These are phyloP conservation scores for Corythornis madagascariensis DNA, from an alignment of 2,113 vertebrate species.

Conservation along the genomic window DNA sequence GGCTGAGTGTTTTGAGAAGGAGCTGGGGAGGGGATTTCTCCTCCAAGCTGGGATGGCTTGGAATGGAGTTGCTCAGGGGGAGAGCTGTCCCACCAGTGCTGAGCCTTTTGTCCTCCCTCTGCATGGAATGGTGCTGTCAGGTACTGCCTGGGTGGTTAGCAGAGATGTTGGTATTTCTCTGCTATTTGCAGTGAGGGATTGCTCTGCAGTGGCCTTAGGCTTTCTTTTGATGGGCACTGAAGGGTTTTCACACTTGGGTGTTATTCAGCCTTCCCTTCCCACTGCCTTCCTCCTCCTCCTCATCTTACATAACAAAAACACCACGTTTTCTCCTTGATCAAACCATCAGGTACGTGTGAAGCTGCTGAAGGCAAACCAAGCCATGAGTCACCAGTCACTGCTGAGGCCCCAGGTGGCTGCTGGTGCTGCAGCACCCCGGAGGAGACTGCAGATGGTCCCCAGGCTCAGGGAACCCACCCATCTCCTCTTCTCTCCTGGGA, in stretches of 20 bases:
- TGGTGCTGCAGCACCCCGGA: neutral
- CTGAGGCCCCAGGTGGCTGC: rapidly evolving
- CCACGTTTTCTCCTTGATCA: neutral
- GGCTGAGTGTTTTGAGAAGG: neutral
- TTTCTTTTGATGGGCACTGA: neutral
- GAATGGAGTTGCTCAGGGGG: neutral
- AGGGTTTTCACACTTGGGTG: neutral
- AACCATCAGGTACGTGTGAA: rapidly evolving
- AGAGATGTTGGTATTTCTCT: neutral
- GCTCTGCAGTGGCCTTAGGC: neutral
- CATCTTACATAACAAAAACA: neutral
- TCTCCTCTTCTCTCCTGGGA: neutral
- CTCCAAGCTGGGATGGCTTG: neutral
- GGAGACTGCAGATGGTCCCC: neutral
- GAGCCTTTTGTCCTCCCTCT: neutral
- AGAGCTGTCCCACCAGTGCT: neutral
- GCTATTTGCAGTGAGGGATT: rapidly evolving
- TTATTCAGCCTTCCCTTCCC: neutral
- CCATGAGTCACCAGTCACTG: rapidly evolving
- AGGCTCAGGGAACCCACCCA: neutral
- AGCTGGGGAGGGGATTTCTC: neutral
- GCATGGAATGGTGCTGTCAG: rapidly evolving
- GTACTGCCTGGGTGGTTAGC: neutral
- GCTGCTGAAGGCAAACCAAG: neutral
- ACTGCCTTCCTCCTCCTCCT: neutral